These are phyloP conservation scores for Nephrotoma flavescens DNA, from an alignment of 2,888 invertebrate species.

Conservation along the genomic window DNA sequence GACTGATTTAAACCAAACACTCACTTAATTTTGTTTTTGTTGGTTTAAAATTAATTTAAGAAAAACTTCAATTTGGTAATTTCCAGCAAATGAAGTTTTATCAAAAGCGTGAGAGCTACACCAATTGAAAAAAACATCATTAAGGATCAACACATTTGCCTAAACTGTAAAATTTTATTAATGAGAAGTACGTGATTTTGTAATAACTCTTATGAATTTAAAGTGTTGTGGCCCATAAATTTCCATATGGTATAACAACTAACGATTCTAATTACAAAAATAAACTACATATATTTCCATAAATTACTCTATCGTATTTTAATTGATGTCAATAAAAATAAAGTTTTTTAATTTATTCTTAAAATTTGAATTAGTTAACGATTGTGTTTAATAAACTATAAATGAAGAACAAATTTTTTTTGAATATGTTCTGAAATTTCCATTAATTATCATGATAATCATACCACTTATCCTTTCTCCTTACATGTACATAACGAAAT, in stretches of 20 bases:
- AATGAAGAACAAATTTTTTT: not conserved
- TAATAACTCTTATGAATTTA: not conserved
- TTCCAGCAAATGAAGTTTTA: no score
- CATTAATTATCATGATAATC: not conserved
- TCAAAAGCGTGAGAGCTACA: no score
- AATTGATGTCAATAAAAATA: not conserved
- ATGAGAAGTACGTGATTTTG: not conserved
- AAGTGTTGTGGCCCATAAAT: not conserved
- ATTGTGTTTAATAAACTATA: not conserved
- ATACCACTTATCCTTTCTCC: not conserved
- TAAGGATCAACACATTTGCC: no score
- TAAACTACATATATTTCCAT: not conserved
- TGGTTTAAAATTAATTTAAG: no score
- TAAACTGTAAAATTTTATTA: no score
- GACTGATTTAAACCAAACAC: no score
- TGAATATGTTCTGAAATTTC: not conserved
- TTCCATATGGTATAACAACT: not conserved
- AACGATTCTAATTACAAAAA: not conserved
- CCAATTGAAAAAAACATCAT: no score
- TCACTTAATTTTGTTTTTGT: no score
- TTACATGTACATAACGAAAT: not conserved
- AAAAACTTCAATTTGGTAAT: no score
- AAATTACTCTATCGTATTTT: not conserved
- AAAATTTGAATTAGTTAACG: not conserved
- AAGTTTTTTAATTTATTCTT: not conserved